These are phyloP conservation scores for Anastatus disparis DNA, from an alignment of 1,140 invertebrate genomes.

Conservation along the genomic window DNA sequence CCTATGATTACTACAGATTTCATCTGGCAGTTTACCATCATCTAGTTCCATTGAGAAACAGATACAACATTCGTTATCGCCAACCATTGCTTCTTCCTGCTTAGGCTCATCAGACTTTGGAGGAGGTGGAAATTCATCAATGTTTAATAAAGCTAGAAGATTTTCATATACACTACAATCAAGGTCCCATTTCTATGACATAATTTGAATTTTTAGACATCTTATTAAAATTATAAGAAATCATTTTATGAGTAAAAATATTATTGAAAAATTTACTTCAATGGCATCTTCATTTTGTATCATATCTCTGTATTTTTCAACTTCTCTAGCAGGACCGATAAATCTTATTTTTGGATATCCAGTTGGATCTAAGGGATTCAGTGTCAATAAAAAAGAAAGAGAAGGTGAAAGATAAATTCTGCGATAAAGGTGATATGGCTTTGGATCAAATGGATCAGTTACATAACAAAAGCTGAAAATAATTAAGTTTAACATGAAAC, in stretches of 20 bases:
- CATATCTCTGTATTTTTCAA: conserved; percentile 49
- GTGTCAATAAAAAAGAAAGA: conserved; percentile 56
- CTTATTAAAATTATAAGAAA: background rate
- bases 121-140: conserved; percentile 54
- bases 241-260: background rate
- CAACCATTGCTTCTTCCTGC: conserved; percentile 45
- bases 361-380: conserved; percentile 53
- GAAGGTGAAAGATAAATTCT: conserved; percentile 56
- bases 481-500: background rate
- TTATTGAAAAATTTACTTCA: conserved; percentile 39
- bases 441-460: conserved; percentile 57
- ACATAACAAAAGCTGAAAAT: conserved; percentile 57
- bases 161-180: conserved; percentile 53
- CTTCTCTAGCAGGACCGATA: conserved; percentile 56
- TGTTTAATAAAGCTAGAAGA: conserved; percentile 52
- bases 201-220: background rate
- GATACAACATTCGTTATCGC: conserved; percentile 63
- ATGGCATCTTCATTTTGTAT: conserved; percentile 47
- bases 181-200: conserved; percentile 58
- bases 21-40: conserved; percentile 50
- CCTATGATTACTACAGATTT: conserved; percentile 60
- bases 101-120: conserved; percentile 3
- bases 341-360: conserved; percentile 59
- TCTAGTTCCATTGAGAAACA: conserved; percentile 58
- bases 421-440: conserved; percentile 58